Evolutionary conservation across 2,888 invertebrate genomes (phyloP).

Genomic region (Andricus curvator): DNA sequence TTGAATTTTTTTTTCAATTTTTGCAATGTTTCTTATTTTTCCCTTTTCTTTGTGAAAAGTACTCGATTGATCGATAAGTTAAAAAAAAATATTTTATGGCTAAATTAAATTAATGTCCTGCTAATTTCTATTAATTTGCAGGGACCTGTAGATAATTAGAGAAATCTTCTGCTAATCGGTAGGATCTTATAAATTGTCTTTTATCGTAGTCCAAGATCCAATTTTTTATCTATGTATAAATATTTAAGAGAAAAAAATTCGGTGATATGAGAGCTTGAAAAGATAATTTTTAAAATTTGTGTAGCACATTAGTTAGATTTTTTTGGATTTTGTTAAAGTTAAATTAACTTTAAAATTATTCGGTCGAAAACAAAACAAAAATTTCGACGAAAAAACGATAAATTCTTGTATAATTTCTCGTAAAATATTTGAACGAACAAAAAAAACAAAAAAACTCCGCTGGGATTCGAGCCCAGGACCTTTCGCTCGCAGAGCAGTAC

Average conservation of each 20-base stretch:
- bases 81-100: neutral
- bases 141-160: neutral
- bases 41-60: slow-evolving; percentile 41
- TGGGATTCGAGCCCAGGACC: too few relatives aligned
- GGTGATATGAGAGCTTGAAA: too few relatives aligned
- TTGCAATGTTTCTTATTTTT: neutral
- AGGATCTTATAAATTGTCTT: neutral
- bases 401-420: too few relatives aligned
- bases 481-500: too few relatives aligned
- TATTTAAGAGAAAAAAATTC: neutral
- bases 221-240: neutral
- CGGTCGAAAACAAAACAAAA: too few relatives aligned
- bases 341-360: too few relatives aligned
- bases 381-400: too few relatives aligned
- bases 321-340: too few relatives aligned
- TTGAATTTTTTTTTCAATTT: slow-evolving; percentile 27
- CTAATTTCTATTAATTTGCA: neutral
- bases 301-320: too few relatives aligned
- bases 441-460: too few relatives aligned
- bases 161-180: neutral
- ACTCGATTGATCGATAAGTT: slow-evolving; percentile 6
- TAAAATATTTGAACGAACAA: too few relatives aligned
- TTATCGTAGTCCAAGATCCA: neutral
- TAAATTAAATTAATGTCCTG: neutral
- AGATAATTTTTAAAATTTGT: too few relatives aligned